Evolutionary conservation across 2,797 vertebrate species (phyloP).

Genomic region (Urophycis tenuis): DNA sequence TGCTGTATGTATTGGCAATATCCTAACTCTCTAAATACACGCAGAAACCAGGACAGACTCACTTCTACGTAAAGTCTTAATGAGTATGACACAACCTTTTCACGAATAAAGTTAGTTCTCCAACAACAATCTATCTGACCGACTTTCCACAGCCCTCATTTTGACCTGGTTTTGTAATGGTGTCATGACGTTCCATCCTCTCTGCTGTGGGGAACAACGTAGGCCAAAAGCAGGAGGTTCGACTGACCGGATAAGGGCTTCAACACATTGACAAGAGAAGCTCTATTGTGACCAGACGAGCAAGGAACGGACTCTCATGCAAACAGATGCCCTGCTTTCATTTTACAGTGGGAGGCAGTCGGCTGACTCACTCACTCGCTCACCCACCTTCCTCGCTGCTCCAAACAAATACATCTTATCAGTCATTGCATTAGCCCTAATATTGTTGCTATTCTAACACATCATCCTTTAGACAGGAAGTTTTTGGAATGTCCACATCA

Average conservation of each 20-base stretch:
- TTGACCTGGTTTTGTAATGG: constrained; percentile 4
- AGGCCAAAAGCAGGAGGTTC: neutral
- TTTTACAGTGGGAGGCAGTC: constrained; percentile 36
- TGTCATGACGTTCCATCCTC: neutral
- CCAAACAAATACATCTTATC: neutral
- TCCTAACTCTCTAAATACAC: neutral
- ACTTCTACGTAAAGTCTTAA: neutral
- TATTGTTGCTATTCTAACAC: neutral
- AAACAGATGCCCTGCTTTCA: constrained; percentile 38
- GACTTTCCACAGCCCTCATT: neutral
- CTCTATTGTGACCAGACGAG: constrained; percentile 13
- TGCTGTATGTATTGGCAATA: neutral
- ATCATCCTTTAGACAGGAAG: neutral
- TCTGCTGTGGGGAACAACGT: neutral
- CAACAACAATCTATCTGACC: neutral
- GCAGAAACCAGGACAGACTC: neutral
- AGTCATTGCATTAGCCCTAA: neutral
- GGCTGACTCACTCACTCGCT: constrained; percentile 46
- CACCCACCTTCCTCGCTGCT: neutral
- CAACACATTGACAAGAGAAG: neutral
- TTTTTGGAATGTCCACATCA: neutral
- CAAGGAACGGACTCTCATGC: constrained; percentile 24
- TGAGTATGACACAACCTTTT: neutral
- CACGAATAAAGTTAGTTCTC: neutral
- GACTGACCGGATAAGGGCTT: neutral